Percentiles rank a stretch among this genome's conserved stretches.
phyloP scores from a whole-genome alignment of 2,797 vertebrate species.

The Sebastes oblongus region DNA sequence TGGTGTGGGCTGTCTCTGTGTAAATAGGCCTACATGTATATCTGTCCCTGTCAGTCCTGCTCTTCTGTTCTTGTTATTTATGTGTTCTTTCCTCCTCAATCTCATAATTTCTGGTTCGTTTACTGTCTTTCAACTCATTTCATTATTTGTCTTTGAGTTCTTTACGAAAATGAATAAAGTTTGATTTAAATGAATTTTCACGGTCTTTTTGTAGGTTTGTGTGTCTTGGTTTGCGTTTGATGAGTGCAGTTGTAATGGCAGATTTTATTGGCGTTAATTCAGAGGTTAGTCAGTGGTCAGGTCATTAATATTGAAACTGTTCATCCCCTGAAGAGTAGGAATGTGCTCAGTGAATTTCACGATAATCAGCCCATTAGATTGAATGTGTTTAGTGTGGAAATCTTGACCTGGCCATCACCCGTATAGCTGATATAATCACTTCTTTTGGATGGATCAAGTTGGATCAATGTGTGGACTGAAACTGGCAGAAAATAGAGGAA shows the following conservation, averaged over 20 bases:
- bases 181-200: constrained; percentile 58
- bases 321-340: too few relatives aligned
- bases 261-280: not conserved
- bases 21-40: constrained; percentile 33
- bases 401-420: too few relatives aligned
- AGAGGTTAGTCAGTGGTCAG: too few relatives aligned
- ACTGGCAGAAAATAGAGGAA: too few relatives aligned
- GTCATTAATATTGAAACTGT: too few relatives aligned
- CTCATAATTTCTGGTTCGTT: constrained; percentile 30
- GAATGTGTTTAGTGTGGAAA: too few relatives aligned
- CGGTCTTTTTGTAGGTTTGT: not conserved
- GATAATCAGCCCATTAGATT: too few relatives aligned
- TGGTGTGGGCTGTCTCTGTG: constrained; percentile 34
- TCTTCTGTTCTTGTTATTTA: constrained; percentile 44
- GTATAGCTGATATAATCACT: too few relatives aligned
- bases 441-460: too few relatives aligned
- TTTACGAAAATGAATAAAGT: constrained; percentile 72
- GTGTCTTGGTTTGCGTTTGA: not conserved
- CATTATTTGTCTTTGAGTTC: constrained; percentile 52
- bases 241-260: not conserved
- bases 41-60: constrained; percentile 8
- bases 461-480: too few relatives aligned
- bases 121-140: constrained; percentile 42
- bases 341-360: too few relatives aligned
- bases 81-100: constrained; percentile 25